Evolutionary conservation across 2,113 vertebrate species (phyloP), one percentile per base, ranked within the genome.

Genomic region (Thunnus maccoyii): DNA sequence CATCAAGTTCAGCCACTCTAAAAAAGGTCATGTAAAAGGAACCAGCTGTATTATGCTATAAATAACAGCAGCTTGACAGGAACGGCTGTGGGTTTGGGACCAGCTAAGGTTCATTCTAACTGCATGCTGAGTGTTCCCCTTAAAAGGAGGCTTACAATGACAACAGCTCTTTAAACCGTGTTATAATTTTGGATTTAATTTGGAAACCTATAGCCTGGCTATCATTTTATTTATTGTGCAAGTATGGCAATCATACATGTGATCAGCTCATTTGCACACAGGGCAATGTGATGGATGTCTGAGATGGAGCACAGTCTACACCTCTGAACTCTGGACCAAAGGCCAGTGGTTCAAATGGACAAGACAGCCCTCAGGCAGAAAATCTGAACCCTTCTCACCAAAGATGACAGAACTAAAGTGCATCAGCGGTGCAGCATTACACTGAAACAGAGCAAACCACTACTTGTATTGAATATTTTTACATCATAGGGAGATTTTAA

Each of bases 321-420:
- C 82, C 50, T 87, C 71, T 91, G 76, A 88, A 85, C 85, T 62
- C 60, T 27, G 44, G 81, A 86, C 76, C 84, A 90, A 83, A 92
- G 90, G 92, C 67, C 80, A 82, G 22, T 41, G 65, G 92, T 93
- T 92, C 89, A 92, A 86, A 93, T 80, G 78, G 86, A 78, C 83
- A 91, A 83, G 47, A 2, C 18, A 22, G 55, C 87, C 91, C 80
- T 82, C 4, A 3, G 88, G 91, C 80, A 61, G 9, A 71, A 76
- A 82, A 76, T 65, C 60, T 89, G 87, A 88, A 90, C 88, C 63
- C 79, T 79, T 47, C 50, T 85, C 74, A 88, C 83, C 91, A 88
- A 16, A 20, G 66, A 64, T 64, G 64, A 82, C 72, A 84, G 63
- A 73, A 56, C 66, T 51, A 60, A 84, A 89, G 86, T 78, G 85